Conservation (phyloP, 2,888 invertebrate genomes). For the Myopa tessellatipennis region DNA sequence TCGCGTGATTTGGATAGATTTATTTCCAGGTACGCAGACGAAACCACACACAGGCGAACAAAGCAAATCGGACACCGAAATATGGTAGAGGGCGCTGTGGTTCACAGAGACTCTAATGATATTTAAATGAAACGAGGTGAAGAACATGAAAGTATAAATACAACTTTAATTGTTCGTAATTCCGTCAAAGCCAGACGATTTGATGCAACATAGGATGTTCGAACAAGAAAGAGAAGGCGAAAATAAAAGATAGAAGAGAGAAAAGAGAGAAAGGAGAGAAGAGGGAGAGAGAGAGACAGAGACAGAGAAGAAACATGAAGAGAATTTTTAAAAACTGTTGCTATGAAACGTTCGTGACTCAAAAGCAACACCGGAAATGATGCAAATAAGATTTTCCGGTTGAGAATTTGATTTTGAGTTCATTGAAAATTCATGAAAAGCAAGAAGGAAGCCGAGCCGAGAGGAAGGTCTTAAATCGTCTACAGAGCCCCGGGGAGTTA, state of each 20-base stretch:
- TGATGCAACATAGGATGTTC: neutral
- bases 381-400: conserved; percentile 39
- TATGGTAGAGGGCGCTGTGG: neutral
- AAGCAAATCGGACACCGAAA: neutral
- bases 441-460: neutral
- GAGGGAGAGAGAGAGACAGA: neutral
- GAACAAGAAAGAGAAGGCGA: neutral
- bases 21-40: conserved; percentile 38
- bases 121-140: conserved; percentile 60
- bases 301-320: neutral
- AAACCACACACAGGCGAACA: neutral
- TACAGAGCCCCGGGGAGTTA: no score
- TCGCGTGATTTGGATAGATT: conserved; percentile 51
- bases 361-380: conserved; percentile 34
- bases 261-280: neutral
- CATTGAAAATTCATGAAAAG: neutral
- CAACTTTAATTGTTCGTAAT: neutral
- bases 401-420: conserved; percentile 37
- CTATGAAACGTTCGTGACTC: conserved; percentile 26
- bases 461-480: no score
- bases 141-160: conserved; percentile 53
- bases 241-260: neutral
- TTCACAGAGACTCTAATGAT: conserved; percentile 53
- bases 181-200: neutral
- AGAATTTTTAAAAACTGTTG: neutral